These are phyloP conservation scores for Palythoa heliodiscus DNA, from an alignment of 92 coral and sea anemone genomes.

Conservation along the genomic window DNA sequence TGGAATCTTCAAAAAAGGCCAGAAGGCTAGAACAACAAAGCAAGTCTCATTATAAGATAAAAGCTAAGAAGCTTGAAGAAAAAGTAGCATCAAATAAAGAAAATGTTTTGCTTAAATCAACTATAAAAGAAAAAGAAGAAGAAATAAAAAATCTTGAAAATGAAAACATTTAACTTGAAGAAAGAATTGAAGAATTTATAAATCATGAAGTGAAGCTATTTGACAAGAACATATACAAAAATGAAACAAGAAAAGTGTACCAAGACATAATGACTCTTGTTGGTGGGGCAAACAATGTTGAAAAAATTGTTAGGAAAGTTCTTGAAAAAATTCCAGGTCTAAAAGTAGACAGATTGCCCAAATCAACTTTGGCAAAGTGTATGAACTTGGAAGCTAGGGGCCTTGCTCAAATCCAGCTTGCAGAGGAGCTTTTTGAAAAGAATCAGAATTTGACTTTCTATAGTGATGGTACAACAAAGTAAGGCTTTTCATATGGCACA, in stretches of 20 bases:
- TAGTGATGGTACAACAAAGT: conserved; percentile 42
- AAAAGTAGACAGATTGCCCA: conserved; percentile 8
- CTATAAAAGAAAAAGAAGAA: conserved; percentile 13
- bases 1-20: background rate
- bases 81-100: conserved; percentile 9
- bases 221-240: background rate
- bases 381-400: conserved; percentile 44
- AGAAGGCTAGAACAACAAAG: background rate
- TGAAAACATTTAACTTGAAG: conserved; percentile 4
- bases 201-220: background rate
- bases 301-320: conserved; percentile 12
- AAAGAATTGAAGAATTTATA: conserved; percentile 1
- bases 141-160: background rate
- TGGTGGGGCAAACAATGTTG: background rate
- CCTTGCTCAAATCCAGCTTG: conserved; percentile 42
- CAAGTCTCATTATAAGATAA: conserved; percentile 15
- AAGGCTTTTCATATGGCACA: conserved; percentile 39
- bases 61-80: background rate
- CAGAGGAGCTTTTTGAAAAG: conserved; percentile 32
- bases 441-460: conserved; percentile 9
- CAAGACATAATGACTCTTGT: too few relatives aligned
- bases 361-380: conserved; percentile 41
- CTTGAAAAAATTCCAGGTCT: conserved; percentile 11
- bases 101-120: conserved; percentile 14
- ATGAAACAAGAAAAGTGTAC: background rate